Evolutionary conservation across 1,140 invertebrate species (phyloP), one percentile per base, ranked within the genome.

Genomic region (Ostrea edulis): DNA sequence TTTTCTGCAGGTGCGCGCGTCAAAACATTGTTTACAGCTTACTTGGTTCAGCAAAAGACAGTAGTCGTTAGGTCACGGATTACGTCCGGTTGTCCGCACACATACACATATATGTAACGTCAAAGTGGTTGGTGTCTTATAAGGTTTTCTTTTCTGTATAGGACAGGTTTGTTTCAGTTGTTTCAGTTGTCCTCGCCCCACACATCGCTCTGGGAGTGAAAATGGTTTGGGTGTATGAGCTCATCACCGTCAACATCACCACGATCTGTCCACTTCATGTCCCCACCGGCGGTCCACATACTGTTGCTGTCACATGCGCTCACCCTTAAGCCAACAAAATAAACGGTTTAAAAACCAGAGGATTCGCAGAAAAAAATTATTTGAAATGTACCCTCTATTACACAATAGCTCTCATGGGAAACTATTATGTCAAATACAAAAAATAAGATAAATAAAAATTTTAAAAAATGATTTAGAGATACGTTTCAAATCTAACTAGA

Each of bases 1-100:
- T 77, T 77, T 77, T 77, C 68, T 77, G 68, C 68, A 77, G 68
- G 68, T 77, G 68, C 68, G 68, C 68, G 68, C 68, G 68, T 77
- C 68, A 77, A 77, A 77, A 77, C 29, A 25, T 77, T 77, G 68
- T 77, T 77, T 77, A 77, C 68, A 77, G 68, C 68, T 35, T 77
- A 77, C 12, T 22, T 62, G 55, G 55, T 62, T 62, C 17, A 62
- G 68, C 25, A 29, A 14, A 77, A 77, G 68, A 25, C 55, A 77
- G 29, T 9, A 77, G 29, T 12, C 68, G 68, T 77, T 29, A 77
- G 68, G 22, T 77, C 68, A 77, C 25, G 25, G 9, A 14, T 77
- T 77, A 77, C 29, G 68, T 77, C 68, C 68, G 68, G 68, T 77
- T 77, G 68, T 25, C 68, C 68, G 68, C 68, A 25, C 29, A 35